phyloP scores from a whole-genome alignment of 1,140 invertebrate genomes.

The Aphaenogaster floridana region DNA sequence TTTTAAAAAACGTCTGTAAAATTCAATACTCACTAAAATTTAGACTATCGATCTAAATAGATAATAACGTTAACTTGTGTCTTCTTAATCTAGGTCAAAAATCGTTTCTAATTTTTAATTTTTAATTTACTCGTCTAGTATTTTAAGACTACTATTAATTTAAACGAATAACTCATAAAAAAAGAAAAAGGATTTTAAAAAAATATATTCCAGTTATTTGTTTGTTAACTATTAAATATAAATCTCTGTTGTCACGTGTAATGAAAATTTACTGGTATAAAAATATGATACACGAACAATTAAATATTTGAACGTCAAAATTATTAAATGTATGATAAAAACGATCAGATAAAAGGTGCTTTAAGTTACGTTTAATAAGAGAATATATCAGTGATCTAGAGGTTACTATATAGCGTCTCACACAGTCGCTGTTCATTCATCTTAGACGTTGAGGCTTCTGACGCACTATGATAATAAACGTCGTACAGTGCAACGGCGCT shows the following conservation, averaged over 20 bases:
- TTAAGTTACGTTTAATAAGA: background rate
- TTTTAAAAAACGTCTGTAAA: background rate
- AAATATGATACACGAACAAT: background rate
- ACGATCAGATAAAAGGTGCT: background rate
- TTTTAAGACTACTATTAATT: background rate
- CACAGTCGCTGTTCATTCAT: slow-evolving; percentile 32
- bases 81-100: background rate
- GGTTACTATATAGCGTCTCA: background rate
- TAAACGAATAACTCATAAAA: background rate
- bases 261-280: background rate
- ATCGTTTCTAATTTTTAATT: background rate
- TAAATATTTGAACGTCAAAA: background rate
- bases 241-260: background rate
- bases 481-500: background rate
- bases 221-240: slow-evolving; percentile 2
- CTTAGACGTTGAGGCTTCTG: background rate
- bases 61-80: background rate
- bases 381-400: background rate
- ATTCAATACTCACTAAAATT: background rate
- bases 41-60: background rate
- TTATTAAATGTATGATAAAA: background rate
- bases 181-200: too few species aligned
- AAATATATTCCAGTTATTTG: background rate
- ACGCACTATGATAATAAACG: slow-evolving; percentile 43
- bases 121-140: background rate